Evolutionary conservation across 2,888 invertebrate species (phyloP).

Genomic region (Plagodis pulveraria): DNA sequence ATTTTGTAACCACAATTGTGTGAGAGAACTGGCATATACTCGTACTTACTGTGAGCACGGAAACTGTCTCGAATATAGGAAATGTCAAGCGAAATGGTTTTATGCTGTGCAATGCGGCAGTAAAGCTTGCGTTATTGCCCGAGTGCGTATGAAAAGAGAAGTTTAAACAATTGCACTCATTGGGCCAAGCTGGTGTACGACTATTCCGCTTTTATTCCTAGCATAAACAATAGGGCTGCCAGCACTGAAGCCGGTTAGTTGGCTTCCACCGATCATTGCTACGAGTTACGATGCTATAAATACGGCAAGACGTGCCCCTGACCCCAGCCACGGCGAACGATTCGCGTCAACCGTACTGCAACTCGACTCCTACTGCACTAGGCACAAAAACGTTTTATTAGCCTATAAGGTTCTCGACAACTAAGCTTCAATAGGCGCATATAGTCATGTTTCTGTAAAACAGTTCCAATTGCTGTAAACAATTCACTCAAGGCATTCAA

Average conservation of each 20-base stretch:
- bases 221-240: slow-evolving; percentile 74
- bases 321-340: slow-evolving; percentile 58
- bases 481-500: slow-evolving; percentile 39
- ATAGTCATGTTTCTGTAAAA: slow-evolving; percentile 34
- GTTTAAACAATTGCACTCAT: slow-evolving; percentile 68
- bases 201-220: slow-evolving; percentile 73
- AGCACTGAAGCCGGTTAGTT: slow-evolving; percentile 65
- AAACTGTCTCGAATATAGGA: slow-evolving; percentile 42
- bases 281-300: slow-evolving; percentile 81
- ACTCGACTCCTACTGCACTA: slow-evolving; percentile 32
- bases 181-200: slow-evolving; percentile 43
- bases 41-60: slow-evolving; percentile 25
- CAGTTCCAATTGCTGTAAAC: slow-evolving; percentile 37
- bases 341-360: slow-evolving; percentile 30
- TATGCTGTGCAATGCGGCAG: slow-evolving; percentile 62
- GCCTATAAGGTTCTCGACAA: slow-evolving; percentile 19
- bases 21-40: slow-evolving; percentile 14
- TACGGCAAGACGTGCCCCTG: slow-evolving; percentile 77
- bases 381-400: slow-evolving; percentile 27
- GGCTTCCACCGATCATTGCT: slow-evolving; percentile 71
- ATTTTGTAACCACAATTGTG: slow-evolving; percentile 32
- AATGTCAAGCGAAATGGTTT: slow-evolving; percentile 50
- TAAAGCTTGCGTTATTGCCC: slow-evolving; percentile 58
- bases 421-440: slow-evolving; percentile 25
- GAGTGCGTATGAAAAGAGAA: slow-evolving; percentile 54